phyloP scores from a whole-genome alignment of 2,888 invertebrate species.

The Trypoxylon attenuatum region DNA sequence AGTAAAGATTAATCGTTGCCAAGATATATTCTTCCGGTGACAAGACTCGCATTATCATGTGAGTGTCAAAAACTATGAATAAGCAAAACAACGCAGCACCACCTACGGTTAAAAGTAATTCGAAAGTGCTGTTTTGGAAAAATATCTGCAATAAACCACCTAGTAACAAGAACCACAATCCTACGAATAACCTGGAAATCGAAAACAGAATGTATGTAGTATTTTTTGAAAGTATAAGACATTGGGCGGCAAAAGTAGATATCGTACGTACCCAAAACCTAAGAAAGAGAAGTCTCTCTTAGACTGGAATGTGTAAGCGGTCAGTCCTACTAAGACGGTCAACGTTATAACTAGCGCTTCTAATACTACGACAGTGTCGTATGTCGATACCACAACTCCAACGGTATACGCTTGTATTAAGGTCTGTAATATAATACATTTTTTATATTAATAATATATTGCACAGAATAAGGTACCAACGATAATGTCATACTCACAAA shows the following conservation, averaged over 20 bases:
- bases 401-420: conserved; percentile 86
- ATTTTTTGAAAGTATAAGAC: too few relatives aligned
- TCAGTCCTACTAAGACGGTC: conserved; percentile 84
- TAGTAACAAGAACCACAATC: conserved; percentile 81
- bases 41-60: conserved; percentile 86
- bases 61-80: conserved; percentile 90
- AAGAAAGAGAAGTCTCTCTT: conserved; percentile 88
- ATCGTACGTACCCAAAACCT: conserved; percentile 78
- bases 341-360: conserved; percentile 87
- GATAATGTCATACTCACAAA: conserved; percentile 90
- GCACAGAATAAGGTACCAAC: not conserved
- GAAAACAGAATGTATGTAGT: too few relatives aligned
- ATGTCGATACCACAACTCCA: conserved; percentile 87
- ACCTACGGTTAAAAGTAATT: conserved; percentile 82
- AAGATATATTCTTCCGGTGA: conserved; percentile 92
- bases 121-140: conserved; percentile 82
- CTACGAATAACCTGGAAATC: conserved; percentile 80
- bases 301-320: conserved; percentile 89
- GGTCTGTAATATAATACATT: conserved; percentile 78
- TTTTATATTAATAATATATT: too few relatives aligned
- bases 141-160: conserved; percentile 86
- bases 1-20: conserved; percentile 89
- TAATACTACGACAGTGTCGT: conserved; percentile 84
- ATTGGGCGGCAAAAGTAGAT: too few relatives aligned
- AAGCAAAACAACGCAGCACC: conserved; percentile 87